Conservation (phyloP, 2,888 invertebrate genomes). For the Hedya salicella region DNA sequence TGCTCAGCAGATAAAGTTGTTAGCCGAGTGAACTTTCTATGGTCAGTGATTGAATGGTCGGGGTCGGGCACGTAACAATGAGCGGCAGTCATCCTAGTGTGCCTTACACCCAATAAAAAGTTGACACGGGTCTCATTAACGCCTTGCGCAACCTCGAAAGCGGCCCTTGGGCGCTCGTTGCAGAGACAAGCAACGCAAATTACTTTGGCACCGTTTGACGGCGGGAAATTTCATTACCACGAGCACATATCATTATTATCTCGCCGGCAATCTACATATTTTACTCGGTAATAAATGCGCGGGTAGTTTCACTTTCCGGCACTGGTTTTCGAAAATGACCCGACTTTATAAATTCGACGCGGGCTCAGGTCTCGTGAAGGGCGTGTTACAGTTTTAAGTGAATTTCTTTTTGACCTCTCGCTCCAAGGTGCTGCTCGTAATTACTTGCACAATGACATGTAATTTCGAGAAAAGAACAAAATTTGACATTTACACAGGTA, state of each 20-base stretch:
- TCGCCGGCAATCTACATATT: slow-evolving; percentile 84
- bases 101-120: slow-evolving; percentile 74
- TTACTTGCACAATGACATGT: slow-evolving; percentile 71
- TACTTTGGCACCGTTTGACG: slow-evolving; percentile 85
- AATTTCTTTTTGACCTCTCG: slow-evolving; percentile 85
- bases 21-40: slow-evolving; percentile 40
- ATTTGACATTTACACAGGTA: slow-evolving; percentile 72
- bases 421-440: slow-evolving; percentile 79
- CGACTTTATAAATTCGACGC: slow-evolving; percentile 76
- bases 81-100: slow-evolving; percentile 53
- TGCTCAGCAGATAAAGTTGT: slow-evolving; percentile 9
- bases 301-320: slow-evolving; percentile 84
- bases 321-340: slow-evolving; percentile 84
- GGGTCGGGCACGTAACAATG: slow-evolving; percentile 54
- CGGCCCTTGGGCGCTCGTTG: slow-evolving; percentile 81
- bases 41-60: slow-evolving; percentile 38
- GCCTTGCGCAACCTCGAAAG: slow-evolving; percentile 83
- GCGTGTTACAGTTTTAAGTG: slow-evolving; percentile 84
- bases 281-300: slow-evolving; percentile 83
- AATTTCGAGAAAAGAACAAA: slow-evolving; percentile 77
- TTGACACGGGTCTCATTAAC: slow-evolving; percentile 77
- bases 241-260: slow-evolving; percentile 85
- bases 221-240: slow-evolving; percentile 85
- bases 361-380: slow-evolving; percentile 72
- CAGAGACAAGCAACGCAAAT: slow-evolving; percentile 84